A percentile compares a stretch with the other conserved stretches of the same genome.
Conservation (phyloP, 2,888 invertebrate genomes). For the Xylota segnis region DNA sequence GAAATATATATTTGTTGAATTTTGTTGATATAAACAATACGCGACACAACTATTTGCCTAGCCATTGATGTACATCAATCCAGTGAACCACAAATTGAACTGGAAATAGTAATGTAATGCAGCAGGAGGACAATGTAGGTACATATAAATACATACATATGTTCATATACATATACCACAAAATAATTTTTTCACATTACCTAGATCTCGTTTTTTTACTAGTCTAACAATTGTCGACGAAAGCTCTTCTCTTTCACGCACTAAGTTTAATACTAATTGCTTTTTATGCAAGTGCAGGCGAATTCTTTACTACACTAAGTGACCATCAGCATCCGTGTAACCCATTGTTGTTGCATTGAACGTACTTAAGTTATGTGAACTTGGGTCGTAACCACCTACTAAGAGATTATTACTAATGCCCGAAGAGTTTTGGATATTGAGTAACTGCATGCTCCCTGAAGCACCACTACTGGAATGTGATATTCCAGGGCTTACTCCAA, state of each 20-base stretch:
- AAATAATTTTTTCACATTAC: slow-evolving; percentile 11
- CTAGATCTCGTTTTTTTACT: slow-evolving; percentile 25
- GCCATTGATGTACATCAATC: neutral
- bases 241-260: neutral
- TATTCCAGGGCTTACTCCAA: slow-evolving; percentile 57
- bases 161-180: slow-evolving; percentile 16
- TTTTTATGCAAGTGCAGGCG: slow-evolving; percentile 1
- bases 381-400: slow-evolving; percentile 82
- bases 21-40: too few relatives aligned
- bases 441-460: slow-evolving; percentile 85
- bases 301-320: slow-evolving; percentile 83
- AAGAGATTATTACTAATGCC: slow-evolving; percentile 83
- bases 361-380: slow-evolving; percentile 82
- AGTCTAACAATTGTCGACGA: neutral
- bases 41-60: too few relatives aligned
- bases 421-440: slow-evolving; percentile 86
- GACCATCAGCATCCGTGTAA: slow-evolving; percentile 84
- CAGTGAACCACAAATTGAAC: neutral
- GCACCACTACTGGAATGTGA: slow-evolving; percentile 81
- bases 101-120: neutral
- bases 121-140: neutral
- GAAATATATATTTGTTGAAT: too few relatives aligned
- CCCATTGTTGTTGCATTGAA: slow-evolving; percentile 83
- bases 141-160: too few relatives aligned
- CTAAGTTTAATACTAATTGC: slow-evolving; percentile 14